Percentiles rank a stretch among this genome's conserved stretches.
Evolutionary conservation across 2,113 vertebrate species (phyloP).

Genomic region (Thinocorus orbignyianus): DNA sequence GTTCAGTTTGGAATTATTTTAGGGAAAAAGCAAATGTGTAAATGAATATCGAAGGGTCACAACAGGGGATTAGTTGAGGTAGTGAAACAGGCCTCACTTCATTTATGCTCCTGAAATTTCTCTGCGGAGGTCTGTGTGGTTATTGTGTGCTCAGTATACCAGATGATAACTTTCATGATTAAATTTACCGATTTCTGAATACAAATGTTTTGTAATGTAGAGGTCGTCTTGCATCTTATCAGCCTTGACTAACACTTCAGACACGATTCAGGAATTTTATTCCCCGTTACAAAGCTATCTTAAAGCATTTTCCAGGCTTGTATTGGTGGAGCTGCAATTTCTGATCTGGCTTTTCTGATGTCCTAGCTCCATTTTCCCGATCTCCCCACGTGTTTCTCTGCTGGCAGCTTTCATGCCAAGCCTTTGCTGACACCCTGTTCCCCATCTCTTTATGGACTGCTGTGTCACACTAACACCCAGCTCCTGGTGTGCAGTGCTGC

Average conservation of each 20-base stretch:
- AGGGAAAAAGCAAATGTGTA: not conserved
- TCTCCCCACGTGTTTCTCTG: not conserved
- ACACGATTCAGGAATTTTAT: rapidly evolving
- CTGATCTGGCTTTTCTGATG: not conserved
- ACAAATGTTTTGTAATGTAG: rapidly evolving
- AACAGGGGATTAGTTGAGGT: not conserved
- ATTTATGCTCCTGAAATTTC: not conserved
- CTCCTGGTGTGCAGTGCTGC: rapidly evolving
- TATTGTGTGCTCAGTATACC: not conserved
- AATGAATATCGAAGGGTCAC: not conserved
- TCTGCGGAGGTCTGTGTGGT: not conserved
- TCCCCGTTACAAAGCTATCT: not conserved
- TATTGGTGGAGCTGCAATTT: not conserved
- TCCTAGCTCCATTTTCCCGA: rapidly evolving
- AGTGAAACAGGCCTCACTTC: not conserved
- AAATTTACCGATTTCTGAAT: not conserved
- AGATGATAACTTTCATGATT: not conserved
- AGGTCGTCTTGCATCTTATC: not conserved
- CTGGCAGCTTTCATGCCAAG: not conserved
- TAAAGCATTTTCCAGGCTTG: not conserved
- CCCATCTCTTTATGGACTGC: too few species aligned
- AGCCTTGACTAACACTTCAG: not conserved
- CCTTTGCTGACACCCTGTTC: not conserved
- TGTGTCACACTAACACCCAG: not conserved
- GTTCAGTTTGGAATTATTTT: slow-evolving; percentile 53